phyloP scores from a whole-genome alignment of 2,888 invertebrate species.

The Zhuqinia jingwanae region DNA sequence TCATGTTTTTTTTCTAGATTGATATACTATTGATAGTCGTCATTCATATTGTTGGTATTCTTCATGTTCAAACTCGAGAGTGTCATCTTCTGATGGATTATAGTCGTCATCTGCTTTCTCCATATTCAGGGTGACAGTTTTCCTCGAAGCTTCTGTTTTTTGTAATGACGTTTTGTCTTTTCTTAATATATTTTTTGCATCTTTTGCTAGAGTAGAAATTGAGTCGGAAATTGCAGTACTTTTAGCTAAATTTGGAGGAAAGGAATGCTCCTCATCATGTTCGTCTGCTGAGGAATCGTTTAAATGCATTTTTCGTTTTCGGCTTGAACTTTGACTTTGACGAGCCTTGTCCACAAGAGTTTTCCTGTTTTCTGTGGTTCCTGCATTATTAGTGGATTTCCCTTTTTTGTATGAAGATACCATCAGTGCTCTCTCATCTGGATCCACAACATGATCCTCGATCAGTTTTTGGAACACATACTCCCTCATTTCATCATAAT shows the following conservation, averaged over 20 bases:
- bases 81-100: not conserved
- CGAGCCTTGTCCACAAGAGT: not conserved
- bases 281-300: too few relatives aligned
- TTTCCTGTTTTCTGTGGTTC: not conserved
- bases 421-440: not conserved
- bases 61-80: too few relatives aligned
- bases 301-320: not conserved
- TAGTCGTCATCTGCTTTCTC: not conserved
- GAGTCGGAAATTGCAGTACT: too few relatives aligned
- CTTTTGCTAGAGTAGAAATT: too few relatives aligned
- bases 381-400: not conserved
- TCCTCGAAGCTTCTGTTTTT: too few relatives aligned
- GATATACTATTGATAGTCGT: too few relatives aligned
- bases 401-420: not conserved
- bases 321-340: not conserved
- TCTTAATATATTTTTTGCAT: too few relatives aligned
- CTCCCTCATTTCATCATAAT: slow-evolving; percentile 53
- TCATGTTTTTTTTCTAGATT: too few relatives aligned
- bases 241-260: too few relatives aligned
- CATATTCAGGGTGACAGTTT: not conserved
- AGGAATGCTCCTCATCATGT: too few relatives aligned
- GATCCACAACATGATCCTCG: slow-evolving; percentile 33
- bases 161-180: too few relatives aligned
- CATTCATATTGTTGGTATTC: too few relatives aligned
- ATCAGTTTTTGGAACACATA: slow-evolving; percentile 50